phyloP scores from a whole-genome alignment of 1,140 invertebrate genomes.

The Zaprionus lachaisei region DNA sequence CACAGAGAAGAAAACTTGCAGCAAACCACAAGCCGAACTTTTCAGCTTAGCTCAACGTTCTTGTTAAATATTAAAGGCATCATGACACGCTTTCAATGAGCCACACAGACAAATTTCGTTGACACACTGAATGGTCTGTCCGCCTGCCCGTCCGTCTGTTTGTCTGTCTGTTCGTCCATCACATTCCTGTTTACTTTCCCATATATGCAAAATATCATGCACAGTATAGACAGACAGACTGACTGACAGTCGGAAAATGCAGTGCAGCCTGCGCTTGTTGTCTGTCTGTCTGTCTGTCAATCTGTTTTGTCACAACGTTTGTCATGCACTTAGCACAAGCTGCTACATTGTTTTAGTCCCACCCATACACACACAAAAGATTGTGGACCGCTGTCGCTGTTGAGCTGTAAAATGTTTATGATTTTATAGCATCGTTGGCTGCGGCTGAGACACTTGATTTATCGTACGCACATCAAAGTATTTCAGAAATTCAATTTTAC shows the following conservation, averaged over 20 bases:
- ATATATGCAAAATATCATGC: slow-evolving; percentile 45
- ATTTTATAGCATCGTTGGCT: slow-evolving; percentile 33
- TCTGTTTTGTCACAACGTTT: slow-evolving; percentile 57
- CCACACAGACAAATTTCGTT: slow-evolving; percentile 24
- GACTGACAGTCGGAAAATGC: slow-evolving; percentile 7
- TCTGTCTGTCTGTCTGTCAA: slow-evolving; percentile 50
- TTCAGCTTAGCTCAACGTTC: slow-evolving; percentile 4
- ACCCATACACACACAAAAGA: not conserved
- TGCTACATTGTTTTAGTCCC: slow-evolving; percentile 15
- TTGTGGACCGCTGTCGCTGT: not conserved
- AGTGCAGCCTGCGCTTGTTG: slow-evolving; percentile 32
- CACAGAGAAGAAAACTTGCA: not conserved
- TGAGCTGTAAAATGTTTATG: slow-evolving; percentile 58
- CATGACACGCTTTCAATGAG: slow-evolving; percentile 17
- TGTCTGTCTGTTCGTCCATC: slow-evolving; percentile 28
- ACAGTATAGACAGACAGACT: slow-evolving; percentile 14
- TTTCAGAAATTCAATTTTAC: slow-evolving; percentile 37
- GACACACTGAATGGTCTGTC: slow-evolving; percentile 56
- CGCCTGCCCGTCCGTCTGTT: slow-evolving; percentile 25
- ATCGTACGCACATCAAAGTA: slow-evolving; percentile 23
- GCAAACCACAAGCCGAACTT: slow-evolving; percentile 17
- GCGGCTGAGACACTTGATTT: slow-evolving; percentile 37
- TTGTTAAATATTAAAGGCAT: slow-evolving; percentile 40
- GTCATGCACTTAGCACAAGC: slow-evolving; percentile 71
- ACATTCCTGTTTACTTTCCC: slow-evolving; percentile 48